Base-by-base conservation (phyloP, 1,140 invertebrate genomes). In the Hyles euphorbiae region DNA sequence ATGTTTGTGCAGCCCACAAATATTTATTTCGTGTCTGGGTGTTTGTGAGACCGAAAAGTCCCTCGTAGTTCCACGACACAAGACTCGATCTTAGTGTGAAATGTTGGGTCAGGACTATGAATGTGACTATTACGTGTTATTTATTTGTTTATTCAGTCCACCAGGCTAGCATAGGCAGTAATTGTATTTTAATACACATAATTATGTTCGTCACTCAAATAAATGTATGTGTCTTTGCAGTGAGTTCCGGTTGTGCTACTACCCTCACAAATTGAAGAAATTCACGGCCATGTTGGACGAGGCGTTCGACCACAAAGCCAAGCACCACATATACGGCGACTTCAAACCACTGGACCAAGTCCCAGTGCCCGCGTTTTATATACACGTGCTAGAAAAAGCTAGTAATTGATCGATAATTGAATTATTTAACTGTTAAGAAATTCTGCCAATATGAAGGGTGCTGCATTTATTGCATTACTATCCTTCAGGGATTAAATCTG, bases 181-280 rank as follows among this genome's bases (percentile, higher is more conserved):
- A 22, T 22, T 22, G 22, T 22, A 22, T 22, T 22, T 22, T 22
- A 22, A 1, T 22, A 2, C 22, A 22, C 1, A 22, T 22, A 22
- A 22, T 22, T 22, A 22, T 22, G 22, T 22, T 22, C 22, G 22
- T 22, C 22, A 22, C 22, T 22, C 22, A 22, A 22, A 22, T 22
- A 22, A 22, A 22, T 22, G 22, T 22, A 22, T 22, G 2, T 22
- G 2, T 22, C 22, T 22, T 91, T 91, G 61, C 76, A 96, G 93
- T 73, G 93, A 95, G 73, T 97, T 97, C 86, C 91, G 96, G 9
- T 84, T 97, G 10, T 96, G 95, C 4, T 97, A 97, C 76, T 96
- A 96, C 87, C 96, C 96, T 4, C 96, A 97, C 72, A 91, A 91
- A 49, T 80, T 97, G 53, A 89, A 92, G 7, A 84, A 89, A 2